Conservation (phyloP, 2,888 invertebrate species). For the Branchinecta sandiegonensis region DNA sequence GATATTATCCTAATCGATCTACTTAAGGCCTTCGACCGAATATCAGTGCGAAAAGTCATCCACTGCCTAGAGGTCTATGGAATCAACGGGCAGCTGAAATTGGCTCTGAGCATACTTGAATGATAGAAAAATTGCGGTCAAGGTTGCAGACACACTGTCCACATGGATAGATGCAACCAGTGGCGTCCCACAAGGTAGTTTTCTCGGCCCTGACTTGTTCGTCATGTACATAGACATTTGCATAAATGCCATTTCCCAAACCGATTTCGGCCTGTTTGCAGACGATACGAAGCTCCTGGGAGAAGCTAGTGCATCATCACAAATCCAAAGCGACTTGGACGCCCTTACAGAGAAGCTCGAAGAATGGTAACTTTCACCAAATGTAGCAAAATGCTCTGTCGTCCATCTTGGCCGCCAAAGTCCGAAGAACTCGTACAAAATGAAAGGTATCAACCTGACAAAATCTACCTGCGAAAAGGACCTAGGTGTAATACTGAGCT, state of each 20-base stretch:
- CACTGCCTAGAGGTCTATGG: too few relatives aligned
- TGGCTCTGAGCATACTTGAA: background rate
- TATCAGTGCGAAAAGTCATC: too few relatives aligned
- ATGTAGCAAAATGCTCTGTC: conserved; percentile 14
- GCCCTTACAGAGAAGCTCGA: conserved; percentile 8
- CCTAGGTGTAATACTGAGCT: conserved; percentile 9
- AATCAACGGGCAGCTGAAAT: too few relatives aligned
- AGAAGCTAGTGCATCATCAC: conserved; percentile 11
- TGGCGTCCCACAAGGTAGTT: conserved; percentile 7
- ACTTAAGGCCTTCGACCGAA: too few relatives aligned
- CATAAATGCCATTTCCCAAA: conserved; percentile 11
- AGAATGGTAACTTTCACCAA: conserved; percentile 5
- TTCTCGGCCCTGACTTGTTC: background rate
- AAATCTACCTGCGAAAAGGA: conserved; percentile 11
- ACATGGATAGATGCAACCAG: conserved; percentile 11
- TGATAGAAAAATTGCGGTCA: conserved; percentile 5
- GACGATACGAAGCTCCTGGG: background rate
- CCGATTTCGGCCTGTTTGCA: conserved; percentile 14
- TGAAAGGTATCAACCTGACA: background rate
- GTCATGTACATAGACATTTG: conserved; percentile 9
- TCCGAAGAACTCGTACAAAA: conserved; percentile 11
- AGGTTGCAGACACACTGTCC: conserved; percentile 8
- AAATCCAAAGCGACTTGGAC: conserved; percentile 14
- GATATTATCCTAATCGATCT: too few relatives aligned
- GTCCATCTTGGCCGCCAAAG: background rate